Percentiles rank a stretch among this genome's conserved stretches.
These are phyloP conservation scores for Porites australiensis DNA, from an alignment of 64 coral and sea anemone genomes.

Conservation along the genomic window DNA sequence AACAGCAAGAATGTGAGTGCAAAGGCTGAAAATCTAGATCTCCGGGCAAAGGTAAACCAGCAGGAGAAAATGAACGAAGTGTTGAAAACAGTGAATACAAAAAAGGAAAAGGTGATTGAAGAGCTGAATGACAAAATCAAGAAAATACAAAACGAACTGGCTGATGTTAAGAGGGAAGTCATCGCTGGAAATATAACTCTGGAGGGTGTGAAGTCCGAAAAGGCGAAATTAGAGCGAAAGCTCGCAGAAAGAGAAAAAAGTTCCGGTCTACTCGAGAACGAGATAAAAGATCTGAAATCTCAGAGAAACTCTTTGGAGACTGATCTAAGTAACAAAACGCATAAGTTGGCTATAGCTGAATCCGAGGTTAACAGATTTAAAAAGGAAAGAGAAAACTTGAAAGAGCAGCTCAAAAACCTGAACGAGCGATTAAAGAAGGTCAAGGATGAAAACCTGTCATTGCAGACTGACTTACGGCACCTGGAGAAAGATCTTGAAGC, in stretches of 20 bases:
- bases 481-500: slow-evolving; percentile 61
- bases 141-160: slow-evolving; percentile 81
- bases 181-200: slow-evolving; percentile 75
- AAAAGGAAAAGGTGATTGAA: slow-evolving; percentile 85
- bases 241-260: slow-evolving; percentile 58
- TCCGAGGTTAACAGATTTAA: slow-evolving; percentile 73
- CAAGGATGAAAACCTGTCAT: slow-evolving; percentile 81
- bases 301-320: slow-evolving; percentile 89
- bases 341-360: slow-evolving; percentile 80
- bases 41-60: slow-evolving; percentile 68
- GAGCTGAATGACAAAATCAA: slow-evolving; percentile 90
- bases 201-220: slow-evolving; percentile 69
- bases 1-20: slow-evolving; percentile 85
- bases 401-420: slow-evolving; percentile 62
- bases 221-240: slow-evolving; percentile 80
- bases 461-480: slow-evolving; percentile 57
- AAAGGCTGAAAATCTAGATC: slow-evolving; percentile 73
- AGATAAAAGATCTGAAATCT: slow-evolving; percentile 86
- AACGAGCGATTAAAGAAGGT: slow-evolving; percentile 71
- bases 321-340: slow-evolving; percentile 88
- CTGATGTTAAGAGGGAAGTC: slow-evolving; percentile 68
- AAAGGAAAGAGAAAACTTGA: slow-evolving; percentile 85
- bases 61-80: slow-evolving; percentile 79
- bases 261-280: slow-evolving; percentile 62
- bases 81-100: slow-evolving; percentile 70